Base-by-base conservation (phyloP, 2,888 invertebrate species). In the Drosophila prolongata region DNA sequence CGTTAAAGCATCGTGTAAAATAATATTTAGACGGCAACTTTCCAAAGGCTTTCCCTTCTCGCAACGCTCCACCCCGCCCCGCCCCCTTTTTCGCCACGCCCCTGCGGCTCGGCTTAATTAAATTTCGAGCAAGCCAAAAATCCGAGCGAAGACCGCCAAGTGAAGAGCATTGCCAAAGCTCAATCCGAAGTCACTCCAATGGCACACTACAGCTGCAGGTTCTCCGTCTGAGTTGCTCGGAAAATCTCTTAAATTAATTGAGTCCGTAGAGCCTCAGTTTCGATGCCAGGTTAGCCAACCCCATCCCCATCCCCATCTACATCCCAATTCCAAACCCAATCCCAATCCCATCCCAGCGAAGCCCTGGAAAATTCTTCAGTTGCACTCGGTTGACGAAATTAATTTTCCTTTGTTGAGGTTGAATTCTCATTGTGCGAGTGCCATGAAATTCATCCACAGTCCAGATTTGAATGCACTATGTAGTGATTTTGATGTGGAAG, bases 1-100 rank as follows among this genome's bases (percentile, higher is more conserved):
- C 84, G 87, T 83, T 83, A 88, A 87, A 84, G 83, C 87, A 75
- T 87, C 81, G 89, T 84, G 89, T 87, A 88, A 83, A 83, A 83
- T 87, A 88, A 87, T 88, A 83, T 83, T 83, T 83, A 83, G 81
- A 88, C 78, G 78, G 57, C 68, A 83, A 87, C 71, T 80, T 78
- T 78, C 38, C 34, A 16, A 38, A 30, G 60, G 37, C 37, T 44
- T 58, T 4, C 9, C 44, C 13, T 8, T 0, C 10, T 24, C 24
- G 19, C 19, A 2, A 2, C 19, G 24, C 24, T 9, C 10, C 14
- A 8, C n/a, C 0, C 11, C 2, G 1, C 16, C 13, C 1, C 3
- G 6, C 11, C 38, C 24, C n/a, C 9, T 50, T 40, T 4, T 6
- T 9, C 19, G 40, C 49, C 53, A 42, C 16, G 11, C 14, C 35